Evolutionary conservation across 2,113 vertebrate genomes (phyloP).

Genomic region (Nannobrachium achirus): DNA sequence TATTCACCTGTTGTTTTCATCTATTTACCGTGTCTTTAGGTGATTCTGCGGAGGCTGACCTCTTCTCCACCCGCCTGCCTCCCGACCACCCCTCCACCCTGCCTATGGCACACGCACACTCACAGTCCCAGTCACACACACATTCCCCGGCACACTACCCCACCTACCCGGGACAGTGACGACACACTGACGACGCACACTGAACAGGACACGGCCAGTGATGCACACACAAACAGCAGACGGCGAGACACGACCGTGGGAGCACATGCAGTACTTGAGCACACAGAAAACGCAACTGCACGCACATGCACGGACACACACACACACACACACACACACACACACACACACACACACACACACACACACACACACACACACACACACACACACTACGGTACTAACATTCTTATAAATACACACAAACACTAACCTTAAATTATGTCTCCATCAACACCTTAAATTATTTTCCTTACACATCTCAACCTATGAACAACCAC

Average conservation of each 20-base stretch:
- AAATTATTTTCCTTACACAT: conserved; percentile 1
- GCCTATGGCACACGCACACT: conserved; percentile 57
- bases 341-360: conserved; percentile 9
- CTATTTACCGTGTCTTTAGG: conserved; percentile 44
- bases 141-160: conserved; percentile 49
- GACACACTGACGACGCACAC: background rate
- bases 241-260: conserved; percentile 7
- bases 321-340: conserved; percentile 5
- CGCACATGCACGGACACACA: conserved; percentile 30
- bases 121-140: conserved; percentile 52
- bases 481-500: conserved; percentile 7
- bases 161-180: conserved; percentile 63
- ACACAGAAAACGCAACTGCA: background rate
- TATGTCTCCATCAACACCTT: conserved; percentile 1
- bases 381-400: too few relatives aligned
- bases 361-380: background rate
- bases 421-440: background rate
- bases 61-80: conserved; percentile 66
- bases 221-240: background rate
- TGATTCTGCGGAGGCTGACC: conserved; percentile 69
- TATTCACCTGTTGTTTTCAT: background rate
- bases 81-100: conserved; percentile 59
- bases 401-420: too few relatives aligned
- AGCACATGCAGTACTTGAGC: background rate
- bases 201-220: background rate